Base-by-base conservation (phyloP, 2,113 vertebrate species). In the Thinocorus orbignyianus region DNA sequence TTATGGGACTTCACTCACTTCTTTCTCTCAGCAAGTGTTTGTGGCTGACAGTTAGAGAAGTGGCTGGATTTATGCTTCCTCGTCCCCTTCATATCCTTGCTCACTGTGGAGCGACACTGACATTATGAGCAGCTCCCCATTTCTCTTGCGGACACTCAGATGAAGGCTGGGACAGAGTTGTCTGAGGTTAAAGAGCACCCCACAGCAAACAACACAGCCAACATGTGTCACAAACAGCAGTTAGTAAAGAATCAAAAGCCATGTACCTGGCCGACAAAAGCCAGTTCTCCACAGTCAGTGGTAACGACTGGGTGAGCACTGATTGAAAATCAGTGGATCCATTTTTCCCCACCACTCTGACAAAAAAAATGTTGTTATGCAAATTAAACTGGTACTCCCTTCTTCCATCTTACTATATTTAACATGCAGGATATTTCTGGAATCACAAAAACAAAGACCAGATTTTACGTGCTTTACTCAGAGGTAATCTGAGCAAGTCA, bases 401-500 rank as follows among this genome's bases (percentile, higher is more conserved):
- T 88, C 49, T 77, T 52, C 35, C 49, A 62, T 41, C 33, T 55
- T 60, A 19, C 10, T 18, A 14, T 22, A 46, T 42, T 37, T 86
- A 54, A 78, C 20, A 35, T 55, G 28, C 20, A 65, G 64, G 39
- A 44, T 52, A 65, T 51, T 84, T 84, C 62, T 49, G 19, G 46
- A 93, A 80, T 35, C 46, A 70, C 11, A 74, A 87, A 90, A 69
- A 54, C 30, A n/a, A 93, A 61, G 37, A 69, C 41, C 28, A 84
- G 9, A 81, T 81, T 83, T 91, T 65, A 72, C 19, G 37, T 37
- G 51, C 28, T 83, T 57, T 73, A 22, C 33, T 61, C 31, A 52
- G 15, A 86, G 49, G 31, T 42, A 41, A 66, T 57, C 31, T 44
- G 70, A 90, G 74, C 26, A 20, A 70, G 28, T 13, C 48, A 72